Percentiles rank a stretch among this genome's conserved stretches.
These are phyloP conservation scores for Chinchilla lanigera DNA, from an alignment of 2,113 vertebrate species.

Conservation along the genomic window DNA sequence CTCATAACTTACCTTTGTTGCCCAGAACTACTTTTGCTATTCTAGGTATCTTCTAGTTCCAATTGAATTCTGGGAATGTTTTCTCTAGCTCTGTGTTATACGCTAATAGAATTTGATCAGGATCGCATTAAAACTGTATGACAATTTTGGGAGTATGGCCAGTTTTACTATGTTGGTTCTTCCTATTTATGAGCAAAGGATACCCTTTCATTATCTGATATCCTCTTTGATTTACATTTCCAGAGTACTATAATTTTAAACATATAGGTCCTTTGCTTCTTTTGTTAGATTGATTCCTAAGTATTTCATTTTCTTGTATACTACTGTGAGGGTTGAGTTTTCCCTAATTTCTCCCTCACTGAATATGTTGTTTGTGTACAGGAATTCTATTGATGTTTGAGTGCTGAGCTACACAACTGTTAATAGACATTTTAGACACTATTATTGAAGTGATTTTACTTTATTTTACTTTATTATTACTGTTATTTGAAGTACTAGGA, in stretches of 20 bases:
- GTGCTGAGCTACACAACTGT: background rate
- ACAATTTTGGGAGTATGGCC: background rate
- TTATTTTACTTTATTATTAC: background rate
- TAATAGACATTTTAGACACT: background rate
- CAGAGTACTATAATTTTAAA: background rate
- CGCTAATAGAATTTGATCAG: too few species aligned
- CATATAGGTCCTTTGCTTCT: background rate
- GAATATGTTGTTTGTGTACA: background rate
- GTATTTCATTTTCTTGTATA: background rate
- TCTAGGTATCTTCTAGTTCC: too few species aligned
- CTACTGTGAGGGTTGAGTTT: background rate
- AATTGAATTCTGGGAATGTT: too few species aligned
- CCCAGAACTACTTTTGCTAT: too few species aligned
- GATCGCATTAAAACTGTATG: background rate
- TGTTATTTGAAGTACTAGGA: background rate
- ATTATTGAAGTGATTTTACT: background rate
- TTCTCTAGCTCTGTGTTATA: too few species aligned
- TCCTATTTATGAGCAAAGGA: background rate
- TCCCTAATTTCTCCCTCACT: background rate
- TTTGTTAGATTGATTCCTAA: background rate
- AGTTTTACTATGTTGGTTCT: background rate
- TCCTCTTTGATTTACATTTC: background rate
- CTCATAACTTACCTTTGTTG: too few species aligned
- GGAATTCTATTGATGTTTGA: background rate
- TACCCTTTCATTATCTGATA: background rate